Evolutionary conservation across 2,888 invertebrate species (phyloP).

Genomic region (Auanema freiburgensis): DNA sequence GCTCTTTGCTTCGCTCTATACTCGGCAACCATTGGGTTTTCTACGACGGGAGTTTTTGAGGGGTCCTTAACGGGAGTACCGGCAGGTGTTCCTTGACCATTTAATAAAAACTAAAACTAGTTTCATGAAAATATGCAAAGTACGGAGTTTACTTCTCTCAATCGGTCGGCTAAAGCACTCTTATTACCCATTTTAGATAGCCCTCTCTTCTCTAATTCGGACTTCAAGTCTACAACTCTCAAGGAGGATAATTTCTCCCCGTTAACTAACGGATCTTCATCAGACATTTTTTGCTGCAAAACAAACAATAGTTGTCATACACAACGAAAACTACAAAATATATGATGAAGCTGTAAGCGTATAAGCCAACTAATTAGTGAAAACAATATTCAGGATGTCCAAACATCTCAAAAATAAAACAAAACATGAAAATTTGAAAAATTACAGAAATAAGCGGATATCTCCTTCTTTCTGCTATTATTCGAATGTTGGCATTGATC

Average conservation of each 20-base stretch:
- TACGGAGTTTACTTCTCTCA: conserved; percentile 31
- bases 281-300: conserved; percentile 26
- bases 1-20: conserved; percentile 29
- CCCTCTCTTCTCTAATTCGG: conserved; percentile 48
- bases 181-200: conserved; percentile 51
- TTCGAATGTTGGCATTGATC: too few relatives aligned
- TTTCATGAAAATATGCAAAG: conserved; percentile 6
- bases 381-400: too few relatives aligned
- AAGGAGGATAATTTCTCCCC: conserved; percentile 43
- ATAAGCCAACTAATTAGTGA: too few relatives aligned
- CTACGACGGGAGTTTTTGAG: conserved; percentile 10
- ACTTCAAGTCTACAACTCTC: conserved; percentile 51
- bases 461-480: too few relatives aligned
- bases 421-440: too few relatives aligned
- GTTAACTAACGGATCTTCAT: conserved; percentile 40
- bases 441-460: too few relatives aligned
- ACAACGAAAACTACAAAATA: too few relatives aligned
- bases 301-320: too few relatives aligned
- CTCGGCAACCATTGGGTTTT: conserved; percentile 30
- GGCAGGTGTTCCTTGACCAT: conserved; percentile 4
- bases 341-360: too few relatives aligned
- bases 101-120: conserved; percentile 12
- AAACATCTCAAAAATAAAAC: too few relatives aligned
- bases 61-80: too few relatives aligned
- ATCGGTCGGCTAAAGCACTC: conserved; percentile 47